These are phyloP conservation scores for Apomyelois bistriatella DNA, from an alignment of 2,888 invertebrate species.

Conservation along the genomic window DNA sequence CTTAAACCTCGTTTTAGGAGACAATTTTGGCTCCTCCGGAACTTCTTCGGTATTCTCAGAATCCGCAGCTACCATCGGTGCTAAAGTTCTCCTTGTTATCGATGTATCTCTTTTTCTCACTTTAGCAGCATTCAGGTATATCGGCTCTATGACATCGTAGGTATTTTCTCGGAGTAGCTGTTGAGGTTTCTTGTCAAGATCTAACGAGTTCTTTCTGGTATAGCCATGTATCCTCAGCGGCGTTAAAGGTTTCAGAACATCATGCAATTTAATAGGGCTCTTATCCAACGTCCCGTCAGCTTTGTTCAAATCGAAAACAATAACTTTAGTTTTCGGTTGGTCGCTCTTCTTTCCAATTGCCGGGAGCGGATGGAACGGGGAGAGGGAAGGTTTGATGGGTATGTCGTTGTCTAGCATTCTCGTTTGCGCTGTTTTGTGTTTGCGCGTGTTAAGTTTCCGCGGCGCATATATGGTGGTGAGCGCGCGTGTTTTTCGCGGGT, in stretches of 20 bases:
- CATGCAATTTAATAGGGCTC: constrained; percentile 43
- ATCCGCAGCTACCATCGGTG: constrained; percentile 13
- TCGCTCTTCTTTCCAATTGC: constrained; percentile 67
- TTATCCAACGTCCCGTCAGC: constrained; percentile 32
- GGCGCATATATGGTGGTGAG: constrained; percentile 72
- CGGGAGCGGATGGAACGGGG: constrained; percentile 71
- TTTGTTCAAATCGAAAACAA: constrained; percentile 61
- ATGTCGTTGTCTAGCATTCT: constrained; percentile 69
- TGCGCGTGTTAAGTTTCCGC: constrained; percentile 58
- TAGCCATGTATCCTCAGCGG: constrained; percentile 58
- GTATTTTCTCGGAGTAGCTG: constrained; percentile 67
- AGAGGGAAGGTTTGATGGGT: constrained; percentile 53
- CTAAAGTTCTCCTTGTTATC: constrained; percentile 19
- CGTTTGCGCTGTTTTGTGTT: constrained; percentile 59
- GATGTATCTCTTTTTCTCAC: constrained; percentile 38
- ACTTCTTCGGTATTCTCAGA: constrained; percentile 19
- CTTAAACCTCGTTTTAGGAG: constrained; percentile 66
- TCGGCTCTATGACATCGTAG: constrained; percentile 67
- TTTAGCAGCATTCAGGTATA: constrained; percentile 49
- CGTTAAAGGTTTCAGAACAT: constrained; percentile 65
- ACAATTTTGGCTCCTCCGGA: constrained; percentile 34
- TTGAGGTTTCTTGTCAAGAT: constrained; percentile 51
- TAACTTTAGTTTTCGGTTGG: constrained; percentile 58
- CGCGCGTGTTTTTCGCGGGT: constrained; percentile 64
- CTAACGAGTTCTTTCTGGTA: constrained; percentile 43